Conservation (phyloP, 2,888 invertebrate genomes). For the Allophyes oxyacanthae region DNA sequence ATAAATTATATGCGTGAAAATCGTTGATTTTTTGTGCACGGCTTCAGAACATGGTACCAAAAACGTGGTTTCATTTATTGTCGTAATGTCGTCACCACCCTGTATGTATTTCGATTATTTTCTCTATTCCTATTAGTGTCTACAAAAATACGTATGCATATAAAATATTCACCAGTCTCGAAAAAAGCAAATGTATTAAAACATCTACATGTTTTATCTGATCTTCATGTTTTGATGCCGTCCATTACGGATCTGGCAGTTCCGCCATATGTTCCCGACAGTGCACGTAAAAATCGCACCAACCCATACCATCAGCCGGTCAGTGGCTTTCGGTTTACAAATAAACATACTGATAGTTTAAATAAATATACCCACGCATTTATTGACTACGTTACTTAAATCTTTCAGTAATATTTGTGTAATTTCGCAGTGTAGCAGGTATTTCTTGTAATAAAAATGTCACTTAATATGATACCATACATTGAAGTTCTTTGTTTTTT, state of each 20-base stretch:
- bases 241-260: constrained; percentile 41
- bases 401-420: constrained; percentile 44
- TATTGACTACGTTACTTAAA: constrained; percentile 31
- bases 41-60: too few relatives aligned
- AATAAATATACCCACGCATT: constrained; percentile 42
- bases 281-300: constrained; percentile 32
- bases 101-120: too few relatives aligned
- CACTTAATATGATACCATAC: constrained; percentile 23
- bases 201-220: constrained; percentile 2
- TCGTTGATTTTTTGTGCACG: too few relatives aligned
- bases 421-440: constrained; percentile 10
- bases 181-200: too few relatives aligned
- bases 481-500: constrained; percentile 7
- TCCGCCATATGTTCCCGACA: constrained; percentile 27
- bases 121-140: too few relatives aligned
- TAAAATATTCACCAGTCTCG: too few relatives aligned
- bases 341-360: constrained; percentile 39
- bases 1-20: too few relatives aligned
- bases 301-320: constrained; percentile 27
- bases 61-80: too few relatives aligned
- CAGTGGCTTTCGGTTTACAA: constrained; percentile 46
- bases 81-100: too few relatives aligned
- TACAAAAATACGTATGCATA: too few relatives aligned
- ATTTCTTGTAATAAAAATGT: constrained; percentile 42
- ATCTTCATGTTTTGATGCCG: constrained; percentile 30